Evolutionary conservation across 2,113 vertebrate species (phyloP).

Genomic region (Nerophis lumbriciformis): DNA sequence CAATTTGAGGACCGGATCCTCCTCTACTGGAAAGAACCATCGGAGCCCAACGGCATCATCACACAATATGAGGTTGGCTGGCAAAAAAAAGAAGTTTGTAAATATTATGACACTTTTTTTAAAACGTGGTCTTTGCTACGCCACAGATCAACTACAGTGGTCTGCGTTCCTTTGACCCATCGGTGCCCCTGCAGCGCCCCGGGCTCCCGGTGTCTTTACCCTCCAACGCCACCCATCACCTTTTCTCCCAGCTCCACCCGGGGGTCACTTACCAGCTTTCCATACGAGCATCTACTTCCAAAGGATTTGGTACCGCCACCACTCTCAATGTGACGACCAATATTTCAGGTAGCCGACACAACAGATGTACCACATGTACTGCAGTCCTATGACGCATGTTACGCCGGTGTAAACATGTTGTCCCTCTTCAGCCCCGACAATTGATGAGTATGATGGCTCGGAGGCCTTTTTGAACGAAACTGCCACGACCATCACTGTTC

Average conservation of each 20-base stretch:
- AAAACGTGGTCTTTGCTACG: conserved; percentile 3
- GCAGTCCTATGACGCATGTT: no score
- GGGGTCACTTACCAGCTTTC: conserved; percentile 95
- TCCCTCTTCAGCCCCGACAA: conserved; percentile 79
- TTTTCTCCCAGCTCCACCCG: conserved; percentile 89
- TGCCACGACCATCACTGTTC: conserved; percentile 93
- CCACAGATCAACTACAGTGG: conserved; percentile 91
- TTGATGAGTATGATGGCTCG: conserved; percentile 91
- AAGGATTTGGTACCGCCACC: conserved; percentile 89
- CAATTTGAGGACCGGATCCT: conserved; percentile 97
- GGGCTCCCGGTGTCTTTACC: conserved; percentile 84
- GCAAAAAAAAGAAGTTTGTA: neutral
- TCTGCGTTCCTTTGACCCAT: conserved; percentile 89
- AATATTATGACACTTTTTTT: neutral
- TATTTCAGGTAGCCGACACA: conserved; percentile 82
- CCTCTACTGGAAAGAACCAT: conserved; percentile 93
- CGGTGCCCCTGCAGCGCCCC: conserved; percentile 85
- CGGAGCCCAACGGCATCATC: conserved; percentile 94
- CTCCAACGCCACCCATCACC: conserved; percentile 87
- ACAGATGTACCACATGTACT: neutral
- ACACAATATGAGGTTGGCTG: conserved; percentile 93
- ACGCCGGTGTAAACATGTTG: neutral
- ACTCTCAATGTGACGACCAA: conserved; percentile 94
- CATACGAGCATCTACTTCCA: conserved; percentile 90
- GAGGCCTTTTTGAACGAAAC: conserved; percentile 97